A percentile compares a stretch with the other conserved stretches of the same genome.
These are phyloP conservation scores for Eurosta solidaginis DNA, from an alignment of 1,140 invertebrate species.

Conservation along the genomic window DNA sequence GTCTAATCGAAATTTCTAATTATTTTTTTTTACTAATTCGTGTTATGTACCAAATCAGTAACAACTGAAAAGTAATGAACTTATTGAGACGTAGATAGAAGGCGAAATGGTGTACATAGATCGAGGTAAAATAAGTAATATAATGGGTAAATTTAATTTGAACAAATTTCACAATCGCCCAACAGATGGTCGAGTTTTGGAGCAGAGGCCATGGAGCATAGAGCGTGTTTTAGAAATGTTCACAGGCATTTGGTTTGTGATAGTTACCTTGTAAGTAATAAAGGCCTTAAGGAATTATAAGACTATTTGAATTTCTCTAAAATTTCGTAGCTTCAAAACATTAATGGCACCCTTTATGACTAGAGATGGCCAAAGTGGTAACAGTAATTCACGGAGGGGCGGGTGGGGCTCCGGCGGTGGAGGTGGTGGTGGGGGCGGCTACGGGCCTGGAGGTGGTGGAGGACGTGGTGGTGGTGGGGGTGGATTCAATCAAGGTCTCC, in stretches of 20 bases:
- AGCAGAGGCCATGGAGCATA: slow-evolving; percentile 33
- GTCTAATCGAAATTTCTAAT: no score
- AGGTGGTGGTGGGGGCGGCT: slow-evolving; percentile 29
- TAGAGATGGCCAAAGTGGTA: neutral
- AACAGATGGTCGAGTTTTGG: slow-evolving; percentile 36
- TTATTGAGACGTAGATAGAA: neutral
- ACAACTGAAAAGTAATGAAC: neutral
- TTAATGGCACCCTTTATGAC: slow-evolving; percentile 32
- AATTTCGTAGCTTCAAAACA: slow-evolving; percentile 28
- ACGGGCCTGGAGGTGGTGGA: slow-evolving; percentile 24
- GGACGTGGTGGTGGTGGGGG: neutral
- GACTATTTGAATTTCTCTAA: neutral
- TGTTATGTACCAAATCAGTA: neutral
- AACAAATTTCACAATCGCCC: neutral
- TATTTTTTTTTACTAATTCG: neutral
- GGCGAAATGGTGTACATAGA: slow-evolving; percentile 36
- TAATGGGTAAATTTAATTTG: neutral
- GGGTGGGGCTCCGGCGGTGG: slow-evolving; percentile 30
- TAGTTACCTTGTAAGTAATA: slow-evolving; percentile 34
- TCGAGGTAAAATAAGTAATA: slow-evolving; percentile 26
- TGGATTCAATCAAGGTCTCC: slow-evolving; percentile 30
- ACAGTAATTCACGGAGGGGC: neutral
- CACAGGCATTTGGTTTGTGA: slow-evolving; percentile 32
- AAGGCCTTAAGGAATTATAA: no score
- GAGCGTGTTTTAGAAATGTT: slow-evolving; percentile 32